Evolutionary conservation across 2,113 vertebrate genomes (phyloP).

Genomic region (Suricata suricatta): DNA sequence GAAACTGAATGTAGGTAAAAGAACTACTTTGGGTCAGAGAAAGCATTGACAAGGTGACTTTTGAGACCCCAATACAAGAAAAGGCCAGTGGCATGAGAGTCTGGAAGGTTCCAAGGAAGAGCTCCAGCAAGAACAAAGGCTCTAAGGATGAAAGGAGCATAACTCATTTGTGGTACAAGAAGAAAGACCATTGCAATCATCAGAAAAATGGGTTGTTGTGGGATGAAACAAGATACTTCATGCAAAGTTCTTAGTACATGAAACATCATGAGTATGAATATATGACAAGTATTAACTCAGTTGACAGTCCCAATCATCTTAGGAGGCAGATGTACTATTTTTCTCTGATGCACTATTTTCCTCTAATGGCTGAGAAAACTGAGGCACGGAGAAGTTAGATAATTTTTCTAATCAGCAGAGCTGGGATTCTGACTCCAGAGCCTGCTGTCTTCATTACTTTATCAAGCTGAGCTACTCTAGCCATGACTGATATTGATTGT

Average conservation of each 20-base stretch:
- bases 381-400: background rate
- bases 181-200: background rate
- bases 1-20: background rate
- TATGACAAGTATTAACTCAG: background rate
- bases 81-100: background rate
- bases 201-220: background rate
- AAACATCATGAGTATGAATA: background rate
- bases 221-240: background rate
- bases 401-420: background rate
- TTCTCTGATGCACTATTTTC: background rate
- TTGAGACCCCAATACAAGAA: background rate
- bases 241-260: background rate
- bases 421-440: background rate
- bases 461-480: background rate
- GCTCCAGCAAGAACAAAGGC: background rate
- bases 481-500: background rate
- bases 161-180: background rate
- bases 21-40: background rate
- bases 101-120: background rate
- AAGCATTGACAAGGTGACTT: background rate
- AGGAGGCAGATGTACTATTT: background rate
- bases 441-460: background rate
- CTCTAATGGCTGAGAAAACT: background rate
- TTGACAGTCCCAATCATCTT: background rate
- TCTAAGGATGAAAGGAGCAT: background rate